These are phyloP conservation scores for Coryphaenoides rupestris DNA, from an alignment of 2,113 vertebrate species.

Conservation along the genomic window DNA sequence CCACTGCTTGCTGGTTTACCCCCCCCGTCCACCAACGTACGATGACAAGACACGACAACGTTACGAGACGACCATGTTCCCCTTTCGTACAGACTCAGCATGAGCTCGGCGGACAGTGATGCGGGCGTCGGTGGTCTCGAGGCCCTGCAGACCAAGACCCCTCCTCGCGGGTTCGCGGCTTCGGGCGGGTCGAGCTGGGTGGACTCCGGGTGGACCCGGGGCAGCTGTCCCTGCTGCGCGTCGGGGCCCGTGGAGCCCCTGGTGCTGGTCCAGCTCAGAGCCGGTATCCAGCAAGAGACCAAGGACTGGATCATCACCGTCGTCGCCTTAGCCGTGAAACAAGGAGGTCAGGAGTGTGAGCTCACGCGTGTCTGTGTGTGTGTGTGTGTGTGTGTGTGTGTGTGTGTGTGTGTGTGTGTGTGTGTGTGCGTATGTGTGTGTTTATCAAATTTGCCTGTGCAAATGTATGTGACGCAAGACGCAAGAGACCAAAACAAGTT, in stretches of 20 bases:
- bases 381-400: too few relatives aligned
- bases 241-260: slow-evolving; percentile 65
- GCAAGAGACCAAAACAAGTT: too few relatives aligned
- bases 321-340: slow-evolving; percentile 58
- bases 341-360: slow-evolving; percentile 63
- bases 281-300: slow-evolving; percentile 59
- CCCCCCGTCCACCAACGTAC: too few relatives aligned
- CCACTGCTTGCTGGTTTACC: too few relatives aligned
- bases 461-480: too few relatives aligned
- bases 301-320: slow-evolving; percentile 73
- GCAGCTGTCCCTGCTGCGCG: slow-evolving; percentile 69
- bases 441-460: too few relatives aligned
- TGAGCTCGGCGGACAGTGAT: slow-evolving; percentile 43
- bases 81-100: slow-evolving; percentile 44
- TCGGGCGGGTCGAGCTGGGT: background rate
- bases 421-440: too few relatives aligned
- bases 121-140: slow-evolving; percentile 2
- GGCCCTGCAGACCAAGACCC: slow-evolving; percentile 10
- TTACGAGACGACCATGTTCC: too few relatives aligned
- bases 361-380: too few relatives aligned
- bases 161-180: background rate
- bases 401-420: background rate
- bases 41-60: too few relatives aligned
- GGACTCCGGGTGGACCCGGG: slow-evolving; percentile 63
- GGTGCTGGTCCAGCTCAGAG: slow-evolving; percentile 68